These are phyloP conservation scores for Volucella inanis DNA, from an alignment of 2,888 invertebrate species.

Conservation along the genomic window DNA sequence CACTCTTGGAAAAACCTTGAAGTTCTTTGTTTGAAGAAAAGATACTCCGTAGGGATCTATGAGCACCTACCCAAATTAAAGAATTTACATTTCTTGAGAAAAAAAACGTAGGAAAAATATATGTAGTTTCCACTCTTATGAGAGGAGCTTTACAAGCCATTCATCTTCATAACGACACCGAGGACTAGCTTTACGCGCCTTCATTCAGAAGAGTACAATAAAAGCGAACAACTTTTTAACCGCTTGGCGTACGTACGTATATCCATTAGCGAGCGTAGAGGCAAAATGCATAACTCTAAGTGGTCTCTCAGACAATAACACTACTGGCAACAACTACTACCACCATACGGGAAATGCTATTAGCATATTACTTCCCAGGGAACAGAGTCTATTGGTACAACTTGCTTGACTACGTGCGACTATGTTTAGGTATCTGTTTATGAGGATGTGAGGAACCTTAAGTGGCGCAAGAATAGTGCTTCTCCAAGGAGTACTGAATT, in stretches of 20 bases:
- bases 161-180: no score
- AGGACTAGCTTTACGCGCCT: no score
- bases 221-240: neutral
- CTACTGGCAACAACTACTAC: slow-evolving; percentile 11
- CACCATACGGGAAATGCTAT: slow-evolving; percentile 41
- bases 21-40: no score
- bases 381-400: neutral
- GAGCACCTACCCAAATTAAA: no score
- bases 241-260: neutral
- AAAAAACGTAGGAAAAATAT: no score
- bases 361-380: slow-evolving; percentile 44
- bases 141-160: no score
- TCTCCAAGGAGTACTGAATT: slow-evolving; percentile 30
- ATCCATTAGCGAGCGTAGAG: slow-evolving; percentile 40
- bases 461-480: slow-evolving; percentile 61
- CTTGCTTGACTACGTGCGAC: neutral
- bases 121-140: no score
- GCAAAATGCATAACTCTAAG: slow-evolving; percentile 60
- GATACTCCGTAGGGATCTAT: no score
- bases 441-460: slow-evolving; percentile 28
- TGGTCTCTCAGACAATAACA: slow-evolving; percentile 69
- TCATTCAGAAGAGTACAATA: neutral
- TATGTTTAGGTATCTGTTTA: neutral
- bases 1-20: no score
- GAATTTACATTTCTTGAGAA: no score